Percentiles rank a stretch among this genome's conserved stretches.
These are phyloP conservation scores for Catharus bicknelli DNA, from an alignment of 2,113 vertebrate species.

Conservation along the genomic window DNA sequence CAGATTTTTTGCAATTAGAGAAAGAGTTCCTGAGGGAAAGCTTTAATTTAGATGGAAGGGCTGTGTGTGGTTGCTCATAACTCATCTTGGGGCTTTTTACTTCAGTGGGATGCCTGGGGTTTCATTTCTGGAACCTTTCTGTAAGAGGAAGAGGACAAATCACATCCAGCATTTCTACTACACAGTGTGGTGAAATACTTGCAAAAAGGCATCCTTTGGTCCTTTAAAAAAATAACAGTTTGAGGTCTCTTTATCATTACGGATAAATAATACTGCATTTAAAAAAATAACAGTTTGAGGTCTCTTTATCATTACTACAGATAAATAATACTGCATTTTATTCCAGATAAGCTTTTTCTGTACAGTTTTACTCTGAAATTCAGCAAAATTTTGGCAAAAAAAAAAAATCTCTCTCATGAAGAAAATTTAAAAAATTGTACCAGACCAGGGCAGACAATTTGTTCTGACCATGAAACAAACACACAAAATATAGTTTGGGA, in stretches of 20 bases:
- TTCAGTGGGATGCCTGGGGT: background rate
- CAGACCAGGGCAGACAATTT: background rate
- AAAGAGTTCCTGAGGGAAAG: background rate
- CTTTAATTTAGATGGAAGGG: background rate
- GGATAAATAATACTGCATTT: background rate
- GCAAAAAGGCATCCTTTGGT: background rate
- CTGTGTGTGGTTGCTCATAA: background rate
- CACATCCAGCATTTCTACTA: background rate
- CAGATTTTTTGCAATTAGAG: fast-evolving
- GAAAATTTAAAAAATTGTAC: fast-evolving
- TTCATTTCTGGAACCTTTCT: background rate
- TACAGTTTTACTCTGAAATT: background rate
- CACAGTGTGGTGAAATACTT: background rate
- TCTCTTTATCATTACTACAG: background rate
- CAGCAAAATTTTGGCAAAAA: background rate
- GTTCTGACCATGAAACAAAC: background rate
- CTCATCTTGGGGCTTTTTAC: fast-evolving
- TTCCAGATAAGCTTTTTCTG: background rate
- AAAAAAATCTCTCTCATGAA: background rate
- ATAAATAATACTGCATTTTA: background rate
- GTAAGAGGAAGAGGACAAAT: background rate
- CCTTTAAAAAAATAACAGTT: background rate
- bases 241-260: background rate
- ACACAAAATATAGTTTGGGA: background rate
- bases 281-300: background rate